These are phyloP conservation scores for Tupaia tana DNA, from an alignment of 2,113 vertebrate species.

Conservation along the genomic window DNA sequence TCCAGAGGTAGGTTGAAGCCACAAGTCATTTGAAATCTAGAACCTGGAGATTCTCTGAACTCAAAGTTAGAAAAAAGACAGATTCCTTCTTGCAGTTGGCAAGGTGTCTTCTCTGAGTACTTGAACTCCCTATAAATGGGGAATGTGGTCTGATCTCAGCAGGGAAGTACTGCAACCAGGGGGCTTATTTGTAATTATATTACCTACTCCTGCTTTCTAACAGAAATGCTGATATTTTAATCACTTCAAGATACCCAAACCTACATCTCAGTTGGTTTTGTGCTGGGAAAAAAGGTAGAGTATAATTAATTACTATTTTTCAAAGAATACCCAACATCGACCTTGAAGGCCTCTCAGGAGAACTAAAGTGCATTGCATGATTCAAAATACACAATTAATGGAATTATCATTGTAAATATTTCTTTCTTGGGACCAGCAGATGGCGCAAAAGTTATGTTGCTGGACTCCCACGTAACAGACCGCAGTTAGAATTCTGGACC, in stretches of 20 bases:
- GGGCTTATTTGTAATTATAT: background rate
- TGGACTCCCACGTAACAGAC: too few species aligned
- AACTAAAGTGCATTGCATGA: background rate
- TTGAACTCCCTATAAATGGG: background rate
- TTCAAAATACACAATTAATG: background rate
- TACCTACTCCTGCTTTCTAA: background rate
- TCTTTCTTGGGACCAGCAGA: too few species aligned
- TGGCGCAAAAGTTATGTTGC: too few species aligned
- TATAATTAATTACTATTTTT: background rate
- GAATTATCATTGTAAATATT: background rate
- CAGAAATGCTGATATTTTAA: background rate
- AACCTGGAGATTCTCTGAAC: background rate
- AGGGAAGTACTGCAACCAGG: background rate
- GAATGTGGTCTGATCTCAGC: background rate
- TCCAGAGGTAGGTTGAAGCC: background rate
- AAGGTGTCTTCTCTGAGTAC: background rate
- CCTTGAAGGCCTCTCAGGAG: background rate
- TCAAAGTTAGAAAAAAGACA: background rate
- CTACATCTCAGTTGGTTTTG: background rate
- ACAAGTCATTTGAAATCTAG: background rate
- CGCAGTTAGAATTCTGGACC: too few species aligned
- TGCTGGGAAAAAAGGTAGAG: background rate
- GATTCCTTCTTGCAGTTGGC: background rate
- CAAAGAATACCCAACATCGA: background rate
- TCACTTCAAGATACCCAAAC: background rate